A percentile compares a stretch with the other conserved stretches of the same genome.
Evolutionary conservation across 2,888 invertebrate genomes (phyloP).

Genomic region (Latrodectus hesperus): DNA sequence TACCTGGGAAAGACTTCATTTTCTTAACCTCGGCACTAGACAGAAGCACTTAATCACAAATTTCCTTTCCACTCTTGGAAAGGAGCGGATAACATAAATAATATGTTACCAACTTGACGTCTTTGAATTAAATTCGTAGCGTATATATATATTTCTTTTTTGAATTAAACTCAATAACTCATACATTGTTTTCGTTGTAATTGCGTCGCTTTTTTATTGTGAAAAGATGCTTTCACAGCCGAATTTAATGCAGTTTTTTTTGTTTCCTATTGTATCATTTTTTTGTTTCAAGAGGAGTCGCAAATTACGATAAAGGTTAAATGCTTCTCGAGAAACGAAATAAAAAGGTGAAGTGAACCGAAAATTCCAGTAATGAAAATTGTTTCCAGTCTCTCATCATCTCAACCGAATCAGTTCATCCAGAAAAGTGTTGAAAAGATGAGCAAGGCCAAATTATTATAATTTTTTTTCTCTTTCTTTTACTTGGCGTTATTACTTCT

Average conservation of each 20-base stretch:
- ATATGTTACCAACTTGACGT: background rate
- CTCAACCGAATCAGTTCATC: conserved; percentile 36
- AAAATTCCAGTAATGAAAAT: conserved; percentile 61
- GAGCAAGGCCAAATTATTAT: conserved; percentile 42
- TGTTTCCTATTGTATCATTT: background rate
- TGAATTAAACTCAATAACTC: conserved; percentile 34
- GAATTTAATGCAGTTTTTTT: conserved; percentile 47
- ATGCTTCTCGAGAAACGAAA: conserved; percentile 22
- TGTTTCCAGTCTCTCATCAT: conserved; percentile 22
- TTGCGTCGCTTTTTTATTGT: conserved; percentile 39
- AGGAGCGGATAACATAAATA: background rate
- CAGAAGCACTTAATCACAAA: background rate
- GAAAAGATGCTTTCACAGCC: conserved; percentile 19
- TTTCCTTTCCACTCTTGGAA: background rate
- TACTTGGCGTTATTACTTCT: conserved; percentile 32
- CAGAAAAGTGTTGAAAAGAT: conserved; percentile 57
- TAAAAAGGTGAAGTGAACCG: conserved; percentile 26
- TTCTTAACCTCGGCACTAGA: no score
- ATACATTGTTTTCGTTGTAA: conserved; percentile 40
- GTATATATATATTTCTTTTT: background rate
- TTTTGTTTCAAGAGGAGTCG: conserved; percentile 36
- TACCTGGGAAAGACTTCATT: no score
- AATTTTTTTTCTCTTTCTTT: background rate
- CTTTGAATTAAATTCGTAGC: conserved; percentile 8
- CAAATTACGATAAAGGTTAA: conserved; percentile 59